Conservation (phyloP, 2,797 vertebrate species). For the Brotula barbata region DNA sequence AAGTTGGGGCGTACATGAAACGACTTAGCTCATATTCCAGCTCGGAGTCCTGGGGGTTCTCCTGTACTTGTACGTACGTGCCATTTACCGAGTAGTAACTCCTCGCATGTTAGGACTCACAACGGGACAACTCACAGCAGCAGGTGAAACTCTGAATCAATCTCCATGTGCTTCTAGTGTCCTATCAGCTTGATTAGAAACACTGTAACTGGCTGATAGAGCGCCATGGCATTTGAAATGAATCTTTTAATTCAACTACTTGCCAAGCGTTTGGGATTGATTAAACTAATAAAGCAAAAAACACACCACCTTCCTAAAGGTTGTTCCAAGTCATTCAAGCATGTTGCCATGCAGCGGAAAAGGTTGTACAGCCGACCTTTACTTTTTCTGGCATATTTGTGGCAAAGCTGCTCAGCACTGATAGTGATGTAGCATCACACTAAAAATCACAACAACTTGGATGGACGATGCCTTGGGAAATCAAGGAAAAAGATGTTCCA, state of each 20-base stretch:
- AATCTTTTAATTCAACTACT: constrained; percentile 73
- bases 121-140: constrained; percentile 23
- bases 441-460: constrained; percentile 74
- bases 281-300: constrained; percentile 65
- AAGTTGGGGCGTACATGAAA: constrained; percentile 28
- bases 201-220: constrained; percentile 17
- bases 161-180: constrained; percentile 29
- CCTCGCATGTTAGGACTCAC: constrained; percentile 27
- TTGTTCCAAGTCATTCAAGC: constrained; percentile 64
- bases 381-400: constrained; percentile 18
- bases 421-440: constrained; percentile 37
- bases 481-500: constrained; percentile 74
- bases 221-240: constrained; percentile 64
- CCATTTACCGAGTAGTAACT: constrained; percentile 48
- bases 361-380: constrained; percentile 59
- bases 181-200: constrained; percentile 38
- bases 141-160: constrained; percentile 46
- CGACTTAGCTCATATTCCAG: constrained; percentile 58
- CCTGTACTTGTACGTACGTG: constrained; percentile 55
- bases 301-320: constrained; percentile 62
- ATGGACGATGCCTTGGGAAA: constrained; percentile 77
- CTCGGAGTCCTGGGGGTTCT: constrained; percentile 31
- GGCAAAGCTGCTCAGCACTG: constrained; percentile 10
- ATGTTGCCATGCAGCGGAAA: constrained; percentile 72
- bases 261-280: constrained; percentile 61